Percentiles rank a stretch among this genome's conserved stretches.
Conservation (phyloP, 2,113 vertebrate species). For the Machaerirhynchus nigripectus region DNA sequence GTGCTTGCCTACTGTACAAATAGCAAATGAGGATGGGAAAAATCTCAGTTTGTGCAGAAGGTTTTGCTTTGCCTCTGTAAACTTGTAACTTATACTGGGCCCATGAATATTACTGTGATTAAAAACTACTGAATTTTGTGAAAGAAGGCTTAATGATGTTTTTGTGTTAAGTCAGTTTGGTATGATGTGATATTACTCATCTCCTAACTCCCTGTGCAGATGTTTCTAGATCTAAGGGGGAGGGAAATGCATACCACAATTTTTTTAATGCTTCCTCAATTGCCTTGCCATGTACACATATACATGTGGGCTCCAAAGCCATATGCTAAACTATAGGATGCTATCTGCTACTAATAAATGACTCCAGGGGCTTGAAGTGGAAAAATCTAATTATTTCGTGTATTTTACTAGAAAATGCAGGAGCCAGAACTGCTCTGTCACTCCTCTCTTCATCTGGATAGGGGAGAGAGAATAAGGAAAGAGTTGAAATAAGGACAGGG, state of each 20-base stretch:
- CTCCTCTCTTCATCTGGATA: neutral
- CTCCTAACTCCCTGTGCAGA: neutral
- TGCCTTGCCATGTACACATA: neutral
- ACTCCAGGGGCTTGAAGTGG: neutral
- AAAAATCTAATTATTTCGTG: neutral
- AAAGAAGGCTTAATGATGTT: neutral
- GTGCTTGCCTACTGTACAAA: neutral
- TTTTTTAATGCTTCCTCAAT: neutral
- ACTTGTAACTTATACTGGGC: neutral
- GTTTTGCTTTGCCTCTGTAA: neutral
- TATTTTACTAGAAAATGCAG: neutral
- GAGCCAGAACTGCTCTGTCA: neutral
- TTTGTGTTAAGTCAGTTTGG: neutral
- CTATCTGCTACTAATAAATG: neutral
- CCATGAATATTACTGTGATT: neutral
- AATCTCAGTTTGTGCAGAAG: neutral
- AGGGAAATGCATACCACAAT: rapidly evolving
- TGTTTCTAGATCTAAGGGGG: neutral
- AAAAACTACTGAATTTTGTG: neutral
- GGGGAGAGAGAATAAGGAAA: neutral
- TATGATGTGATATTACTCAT: neutral
- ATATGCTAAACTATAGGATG: neutral
- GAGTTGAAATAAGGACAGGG: neutral
- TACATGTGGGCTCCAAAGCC: neutral
- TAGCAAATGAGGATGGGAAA: neutral